Base-by-base conservation (phyloP, 2,113 vertebrate genomes). In the Uropsilus gracilis region DNA sequence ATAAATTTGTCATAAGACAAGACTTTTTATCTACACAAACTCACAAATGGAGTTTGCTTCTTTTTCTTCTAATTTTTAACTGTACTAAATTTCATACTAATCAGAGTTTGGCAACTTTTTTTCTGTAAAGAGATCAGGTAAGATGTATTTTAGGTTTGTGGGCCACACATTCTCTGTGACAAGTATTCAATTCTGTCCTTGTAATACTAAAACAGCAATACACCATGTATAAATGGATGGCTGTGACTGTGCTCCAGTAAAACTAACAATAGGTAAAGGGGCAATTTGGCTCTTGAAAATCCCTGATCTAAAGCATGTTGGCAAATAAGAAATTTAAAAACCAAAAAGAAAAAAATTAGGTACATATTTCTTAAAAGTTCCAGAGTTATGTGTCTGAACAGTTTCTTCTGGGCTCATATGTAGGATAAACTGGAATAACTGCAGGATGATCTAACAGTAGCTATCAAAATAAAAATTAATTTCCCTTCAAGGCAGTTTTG, bases 381-480 rank as follows among this genome's bases (percentile, higher is more conserved):
- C 53, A 91, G 63, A 91, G 86, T 64, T 89, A 95, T 85, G 42
- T 76, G 6, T 80, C 68, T 82, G 34, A 86, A 86, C 2, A 50
- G 69, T 59, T 64, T 32, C 53, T 95, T 88, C 55, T 34, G 90
- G 73, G 30, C 53, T 72, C 46, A 63, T 8, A 72, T 46, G 39
- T 71, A 59, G 30, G 22, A 81, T 20, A 76, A 89, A 84, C 16
- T 37, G 90, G 46, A 71, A 46, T 80, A 81, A 95, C 37, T 77
- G 90, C 63, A 59, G 18, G 34, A 55, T 30, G 69, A 94, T 34
- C 77, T 90, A 75, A 91, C 6, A 85, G 28, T 83, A 77, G 28
- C 72, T 90, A 7, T 81, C 78, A 72, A 93, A 89, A 93, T 61
- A 69, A 94, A 93, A 89, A 82, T 76, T 94, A 85, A 86, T 61